Base-by-base conservation (phyloP, 2,888 invertebrate genomes). In the Drosophila quinaria region DNA sequence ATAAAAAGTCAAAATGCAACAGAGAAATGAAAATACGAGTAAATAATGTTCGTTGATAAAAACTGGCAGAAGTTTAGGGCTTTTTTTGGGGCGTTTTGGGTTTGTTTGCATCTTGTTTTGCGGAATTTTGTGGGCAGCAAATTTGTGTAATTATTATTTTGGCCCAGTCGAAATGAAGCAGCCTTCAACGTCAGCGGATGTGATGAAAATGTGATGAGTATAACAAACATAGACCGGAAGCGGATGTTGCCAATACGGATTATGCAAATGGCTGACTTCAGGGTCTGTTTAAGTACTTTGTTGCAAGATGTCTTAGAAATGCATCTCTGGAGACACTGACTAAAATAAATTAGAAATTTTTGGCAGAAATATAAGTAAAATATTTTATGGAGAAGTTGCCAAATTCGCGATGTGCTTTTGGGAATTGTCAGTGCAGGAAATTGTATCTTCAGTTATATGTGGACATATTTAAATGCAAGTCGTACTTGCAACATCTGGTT, bases 21-120 rank as follows among this genome's bases (percentile, higher is more conserved):
- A 41, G 58, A 69, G 64, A 68, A 58, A 67, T 64, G 74, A 75
- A 69, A 81, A 83, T 84, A 47, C 65, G 85, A 77, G 75, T 78
- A 76, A 89, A 89, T 87, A 84, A 83, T 82, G 82, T 67, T 68
- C 66, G 86, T 78, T 86, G 84, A 89, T 86, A 83, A 86, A 83
- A 89, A 80, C 46, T 42, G 70, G 70, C 70, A 69, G 58, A 52
- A 72, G 61, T 51, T 55, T 39, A 3, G 41, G 41, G 70, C 62
- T 78, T 60, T 59, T 54, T 67, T 41, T n/a, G 17, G n/a, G 25
- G 37, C 13, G 60, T 22, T 46, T 60, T 22, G 54, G 50, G 25
- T 35, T 41, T 10, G 35, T 66, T 44, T 55, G 37, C 33, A 54
- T 54, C 33, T 49, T 67, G 62, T 63, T 42, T 49, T 64, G 42